Conservation (phyloP, 2,113 vertebrate genomes). For the Bubo bubo region DNA sequence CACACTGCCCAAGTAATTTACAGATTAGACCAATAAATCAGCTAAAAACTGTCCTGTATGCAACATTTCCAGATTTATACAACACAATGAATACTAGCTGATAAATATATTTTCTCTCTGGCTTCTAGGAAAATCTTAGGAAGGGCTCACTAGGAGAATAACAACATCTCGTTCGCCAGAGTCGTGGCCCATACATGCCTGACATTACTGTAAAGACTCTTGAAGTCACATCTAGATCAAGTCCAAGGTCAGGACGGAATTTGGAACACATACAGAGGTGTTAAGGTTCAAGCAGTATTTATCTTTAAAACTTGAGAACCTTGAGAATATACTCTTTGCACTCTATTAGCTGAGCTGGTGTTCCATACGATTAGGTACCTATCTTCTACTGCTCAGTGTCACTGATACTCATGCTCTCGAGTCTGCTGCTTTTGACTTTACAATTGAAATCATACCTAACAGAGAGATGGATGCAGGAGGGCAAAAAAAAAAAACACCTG, state of each 20-base stretch:
- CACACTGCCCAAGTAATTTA: not conserved
- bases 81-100: not conserved
- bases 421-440: not conserved
- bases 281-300: not conserved
- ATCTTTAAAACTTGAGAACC: not conserved
- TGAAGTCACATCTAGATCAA: not conserved
- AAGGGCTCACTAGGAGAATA: not conserved
- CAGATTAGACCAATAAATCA: not conserved
- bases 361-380: accelerated
- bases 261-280: not conserved
- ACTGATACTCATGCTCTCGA: not conserved
- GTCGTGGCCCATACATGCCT: accelerated
- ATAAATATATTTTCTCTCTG: not conserved
- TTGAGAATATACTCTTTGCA: not conserved
- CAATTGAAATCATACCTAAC: not conserved
- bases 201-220: not conserved
- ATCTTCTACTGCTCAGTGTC: not conserved
- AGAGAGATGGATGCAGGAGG: not conserved
- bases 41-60: not conserved
- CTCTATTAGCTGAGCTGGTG: accelerated
- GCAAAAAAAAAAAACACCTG: not conserved
- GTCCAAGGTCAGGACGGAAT: not conserved
- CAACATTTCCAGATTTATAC: not conserved
- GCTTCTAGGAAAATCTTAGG: not conserved
- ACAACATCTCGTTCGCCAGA: not conserved